Base-by-base conservation (phyloP, 2,888 invertebrate species). In the Euclidia mi region DNA sequence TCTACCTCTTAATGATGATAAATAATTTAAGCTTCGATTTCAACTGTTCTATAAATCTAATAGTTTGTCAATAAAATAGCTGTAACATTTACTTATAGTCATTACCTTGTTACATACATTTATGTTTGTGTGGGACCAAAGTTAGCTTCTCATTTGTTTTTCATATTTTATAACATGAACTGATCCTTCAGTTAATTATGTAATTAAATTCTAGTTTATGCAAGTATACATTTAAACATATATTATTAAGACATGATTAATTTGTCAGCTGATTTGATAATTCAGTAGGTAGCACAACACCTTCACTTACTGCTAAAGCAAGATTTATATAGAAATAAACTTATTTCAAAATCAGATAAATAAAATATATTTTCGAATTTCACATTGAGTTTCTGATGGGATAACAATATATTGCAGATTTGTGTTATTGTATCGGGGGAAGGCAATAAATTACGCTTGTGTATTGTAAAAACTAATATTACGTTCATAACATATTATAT, bases 371-470 rank as follows among this genome's bases (percentile, higher is more conserved):
- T 31, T 7, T 28, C 42, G 12, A 56, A 17, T 20, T 45, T 35
- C 15, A 48, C 15, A 28, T 57, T 57, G 53, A 61, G 44, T 66
- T 66, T 56, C 42, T 55, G 32, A 44, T 49, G 43, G 15, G 34
- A 55, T 52, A 50, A 53, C 40, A 55, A 48, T 32, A 68, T 65
- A 73, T 73, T 79, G 76, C 82, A 79, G 78, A 81, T 81, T 81
- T 78, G 79, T 84, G 75, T 82, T 87, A 73, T 67, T 75, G 79
- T 93, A 92, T 91, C 93, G 95, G 96, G 96, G 96, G 95, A 96
- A 96, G 95, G 96, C 96, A 96, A 96, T 95, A 95, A 95, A 95
- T 95, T 96, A 96, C 96, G 96, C 96, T 96, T 96, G 91, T 92
- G 92, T 91, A 78, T 90, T 88, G 85, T 91, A 90, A 88, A 88